Evolutionary conservation across 2,888 invertebrate species (phyloP), one percentile per base, ranked within the genome.

Genomic region (Tethea ocularis): DNA sequence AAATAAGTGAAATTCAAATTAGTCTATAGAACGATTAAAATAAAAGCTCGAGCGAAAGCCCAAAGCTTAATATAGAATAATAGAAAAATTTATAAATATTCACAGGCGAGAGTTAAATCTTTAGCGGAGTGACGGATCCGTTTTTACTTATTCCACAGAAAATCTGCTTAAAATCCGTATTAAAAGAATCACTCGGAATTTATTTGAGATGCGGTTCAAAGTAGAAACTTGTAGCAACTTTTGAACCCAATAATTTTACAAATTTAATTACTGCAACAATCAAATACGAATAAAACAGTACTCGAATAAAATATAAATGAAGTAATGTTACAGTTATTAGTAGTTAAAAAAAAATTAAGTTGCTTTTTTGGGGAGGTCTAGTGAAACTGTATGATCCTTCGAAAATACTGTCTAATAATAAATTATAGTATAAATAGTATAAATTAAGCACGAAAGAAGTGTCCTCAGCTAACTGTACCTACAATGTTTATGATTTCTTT

Each of bases 81-180:
- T 89, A 91, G 89, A 89, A 91, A 91, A 88, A 91, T 89, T 91
- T 91, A 92, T 92, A 92, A 92, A 92, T 92, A 92, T 92, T 91
- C 90, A 91, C 80, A 77, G 78, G 84, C 75, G 75, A 77, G 83
- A 84, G 82, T 87, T 88, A 90, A 91, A 85, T 88, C 90, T 88
- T 91, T 88, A 84, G 87, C 87, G 78, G 86, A 84, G 88, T 92
- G 92, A 91, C 90, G 91, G 89, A 91, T 91, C 87, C 92, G 89
- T 91, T 91, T 91, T 91, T 91, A 91, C 91, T 91, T 91, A 91
- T 91, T 91, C 91, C 83, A 88, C 91, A 90, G 91, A 90, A 93
- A 91, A 92, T 92, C 92, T 92, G 91, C 91, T 91, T 93, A 91
- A 93, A 92, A 91, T 91, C 91, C 90, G 90, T 88, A 91, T 93